A percentile compares a stretch with the other conserved stretches of the same genome.
Conservation (phyloP, 2,797 vertebrate species). For the Enteromius anoplus region DNA sequence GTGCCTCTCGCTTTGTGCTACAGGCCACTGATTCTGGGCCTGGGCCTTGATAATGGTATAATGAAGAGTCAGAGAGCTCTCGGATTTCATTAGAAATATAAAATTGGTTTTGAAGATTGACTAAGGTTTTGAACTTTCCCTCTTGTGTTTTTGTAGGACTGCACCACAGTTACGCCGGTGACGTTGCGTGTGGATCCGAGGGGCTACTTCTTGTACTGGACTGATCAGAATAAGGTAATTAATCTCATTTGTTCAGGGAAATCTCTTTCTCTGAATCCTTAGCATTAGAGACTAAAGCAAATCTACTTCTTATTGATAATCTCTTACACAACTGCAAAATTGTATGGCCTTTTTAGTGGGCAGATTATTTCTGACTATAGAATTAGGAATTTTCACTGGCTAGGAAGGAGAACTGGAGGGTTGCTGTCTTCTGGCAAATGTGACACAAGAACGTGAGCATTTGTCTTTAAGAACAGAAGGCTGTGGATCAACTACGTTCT, state of each 20-base stretch:
- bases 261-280: neutral
- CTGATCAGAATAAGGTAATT: constrained; percentile 82
- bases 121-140: too few species aligned
- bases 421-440: neutral
- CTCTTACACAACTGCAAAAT: neutral
- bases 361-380: neutral
- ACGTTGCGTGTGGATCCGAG: constrained; percentile 79
- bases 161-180: constrained; percentile 77
- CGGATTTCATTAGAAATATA: too few species aligned
- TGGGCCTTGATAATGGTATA: too few species aligned
- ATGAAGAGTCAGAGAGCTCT: too few species aligned
- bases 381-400: neutral
- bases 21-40: too few species aligned
- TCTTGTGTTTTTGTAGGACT: constrained; percentile 69
- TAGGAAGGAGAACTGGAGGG: neutral
- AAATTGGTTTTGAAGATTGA: too few species aligned
- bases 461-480: neutral
- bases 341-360: neutral
- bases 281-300: neutral
- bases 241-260: neutral
- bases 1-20: too few species aligned
- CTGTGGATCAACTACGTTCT: neutral
- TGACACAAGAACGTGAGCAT: neutral
- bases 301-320: neutral
- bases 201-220: constrained; percentile 84